A percentile compares a stretch with the other conserved stretches of the same genome.
Evolutionary conservation across 2,888 invertebrate genomes (phyloP).

Genomic region (Busseola fusca): DNA sequence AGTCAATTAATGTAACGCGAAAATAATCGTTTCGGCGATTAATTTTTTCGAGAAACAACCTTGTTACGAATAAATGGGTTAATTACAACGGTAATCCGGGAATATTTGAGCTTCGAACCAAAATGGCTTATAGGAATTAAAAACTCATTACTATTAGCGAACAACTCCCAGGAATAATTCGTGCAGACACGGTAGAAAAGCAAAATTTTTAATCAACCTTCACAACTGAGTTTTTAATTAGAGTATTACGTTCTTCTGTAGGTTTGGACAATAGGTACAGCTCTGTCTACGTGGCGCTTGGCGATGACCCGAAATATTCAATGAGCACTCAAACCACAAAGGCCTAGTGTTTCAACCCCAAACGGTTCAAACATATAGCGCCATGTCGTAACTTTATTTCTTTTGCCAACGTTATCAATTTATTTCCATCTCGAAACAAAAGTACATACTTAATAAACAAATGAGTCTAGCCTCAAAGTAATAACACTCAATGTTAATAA

Average conservation of each 20-base stretch:
- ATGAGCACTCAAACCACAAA: no score
- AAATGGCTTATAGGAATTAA: conserved; percentile 70
- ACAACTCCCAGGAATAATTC: conserved; percentile 65
- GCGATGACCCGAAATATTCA: no score
- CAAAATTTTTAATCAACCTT: conserved; percentile 64
- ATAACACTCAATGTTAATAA: conserved; percentile 43
- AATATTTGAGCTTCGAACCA: conserved; percentile 61
- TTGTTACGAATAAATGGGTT: conserved; percentile 62
- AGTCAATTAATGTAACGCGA: conserved; percentile 42
- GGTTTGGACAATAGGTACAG: neutral
- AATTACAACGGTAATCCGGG: conserved; percentile 60
- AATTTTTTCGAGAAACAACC: conserved; percentile 51
- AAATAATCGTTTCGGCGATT: conserved; percentile 54
- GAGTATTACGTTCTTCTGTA: conserved; percentile 26
- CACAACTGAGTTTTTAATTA: conserved; percentile 61
- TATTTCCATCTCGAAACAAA: neutral
- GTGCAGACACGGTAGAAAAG: conserved; percentile 38
- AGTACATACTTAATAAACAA: neutral
- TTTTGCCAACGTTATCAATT: neutral
- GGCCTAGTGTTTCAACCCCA: no score
- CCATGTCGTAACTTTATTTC: no score
- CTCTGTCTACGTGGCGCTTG: no score
- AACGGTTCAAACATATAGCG: no score
- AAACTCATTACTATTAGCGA: conserved; percentile 71
- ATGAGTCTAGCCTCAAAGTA: conserved; percentile 13